Conservation (phyloP, 2,888 invertebrate species). For the Thereva unica region DNA sequence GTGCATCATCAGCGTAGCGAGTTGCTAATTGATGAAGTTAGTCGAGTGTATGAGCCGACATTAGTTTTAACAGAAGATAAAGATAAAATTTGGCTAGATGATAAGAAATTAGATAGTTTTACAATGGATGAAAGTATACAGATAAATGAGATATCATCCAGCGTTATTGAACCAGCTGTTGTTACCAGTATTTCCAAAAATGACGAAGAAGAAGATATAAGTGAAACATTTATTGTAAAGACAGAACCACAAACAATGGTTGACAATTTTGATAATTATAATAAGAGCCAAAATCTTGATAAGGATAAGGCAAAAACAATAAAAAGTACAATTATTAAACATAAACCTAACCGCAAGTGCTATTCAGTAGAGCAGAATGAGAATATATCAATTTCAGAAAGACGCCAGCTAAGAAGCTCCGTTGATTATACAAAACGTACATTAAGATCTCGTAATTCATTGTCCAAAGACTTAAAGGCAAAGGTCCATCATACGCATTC, state of each 20-base stretch:
- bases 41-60: slow-evolving; percentile 24
- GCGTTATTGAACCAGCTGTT: slow-evolving; percentile 58
- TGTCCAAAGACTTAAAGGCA: slow-evolving; percentile 48
- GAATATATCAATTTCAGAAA: slow-evolving; percentile 43
- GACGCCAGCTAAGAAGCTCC: slow-evolving; percentile 53
- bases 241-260: too few relatives aligned
- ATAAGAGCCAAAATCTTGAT: background rate
- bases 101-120: slow-evolving; percentile 9
- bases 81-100: slow-evolving; percentile 8
- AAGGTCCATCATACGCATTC: slow-evolving; percentile 26
- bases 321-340: slow-evolving; percentile 31
- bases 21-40: slow-evolving; percentile 4
- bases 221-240: too few relatives aligned
- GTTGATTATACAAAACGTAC: slow-evolving; percentile 53
- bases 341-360: slow-evolving; percentile 22
- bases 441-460: slow-evolving; percentile 52
- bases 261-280: background rate
- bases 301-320: slow-evolving; percentile 10
- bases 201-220: background rate
- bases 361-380: slow-evolving; percentile 36
- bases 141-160: slow-evolving; percentile 71
- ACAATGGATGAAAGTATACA: slow-evolving; percentile 61
- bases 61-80: slow-evolving; percentile 19
- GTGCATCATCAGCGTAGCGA: background rate
- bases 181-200: slow-evolving; percentile 4